Evolutionary conservation across 2,113 vertebrate species (phyloP), one percentile per base, ranked within the genome.

Genomic region (Tragelaphus scriptus): DNA sequence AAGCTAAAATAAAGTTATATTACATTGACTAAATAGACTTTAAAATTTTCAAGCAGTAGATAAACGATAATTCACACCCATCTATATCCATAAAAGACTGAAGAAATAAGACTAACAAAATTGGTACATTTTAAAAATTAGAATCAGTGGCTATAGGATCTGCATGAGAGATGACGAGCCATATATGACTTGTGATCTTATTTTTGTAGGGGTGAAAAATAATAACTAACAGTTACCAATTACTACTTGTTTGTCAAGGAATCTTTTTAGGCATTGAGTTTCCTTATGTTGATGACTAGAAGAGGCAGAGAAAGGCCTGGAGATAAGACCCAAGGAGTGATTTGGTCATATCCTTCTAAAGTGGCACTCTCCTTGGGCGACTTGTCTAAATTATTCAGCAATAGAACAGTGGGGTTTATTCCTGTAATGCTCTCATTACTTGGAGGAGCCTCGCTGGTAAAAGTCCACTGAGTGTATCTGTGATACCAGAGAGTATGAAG

Each of bases 1-100:
- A 95, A 97, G 25, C 28, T 68, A 85, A 88, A 86, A 65, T 86
- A 86, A 77, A 85, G 95, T 90, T 90, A 56, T 55, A 68, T 23
- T 75, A 21, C 56, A 85, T 26, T 65, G 51, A 88, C 51, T 81
- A 79, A 90, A 90, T 49, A 47, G 44, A 58, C 55, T 82, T 89
- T 58, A 90, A 92, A 94, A 55, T 23, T 30, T 84, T 61, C 5
- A 82, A 90, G 28, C 11, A 87, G 6, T n/a, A 81, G 79, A 85
- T 40, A 81, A 81, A 59, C 7, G n/a, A 56, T 80, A 90, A 87
- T 87, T 96, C 30, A 95, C 6, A 85, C 7, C 61, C 13, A 36
- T 30, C 19, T 51, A 84, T 32, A 65, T 55, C 32, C 23, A 77
- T 49, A 82, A 61, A 92, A 94, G 19, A 71, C 12, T 79, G 23